These are phyloP conservation scores for Biston betularia DNA, from an alignment of 2,888 invertebrate species.

Conservation along the genomic window DNA sequence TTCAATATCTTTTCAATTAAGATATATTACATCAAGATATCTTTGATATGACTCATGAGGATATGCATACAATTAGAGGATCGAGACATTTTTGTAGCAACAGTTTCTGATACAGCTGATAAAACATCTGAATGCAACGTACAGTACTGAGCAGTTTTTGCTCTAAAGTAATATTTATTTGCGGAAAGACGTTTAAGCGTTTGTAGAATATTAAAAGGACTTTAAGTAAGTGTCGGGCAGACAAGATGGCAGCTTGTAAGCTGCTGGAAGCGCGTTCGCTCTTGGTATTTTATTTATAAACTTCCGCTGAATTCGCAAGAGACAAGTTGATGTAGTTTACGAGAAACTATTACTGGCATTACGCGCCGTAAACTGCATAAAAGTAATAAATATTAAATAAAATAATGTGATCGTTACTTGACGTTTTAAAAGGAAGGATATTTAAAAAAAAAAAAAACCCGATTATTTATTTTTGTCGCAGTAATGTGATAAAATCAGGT, in stretches of 20 bases:
- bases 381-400: neutral
- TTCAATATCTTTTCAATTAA: too few relatives aligned
- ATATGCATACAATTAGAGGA: too few relatives aligned
- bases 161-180: neutral
- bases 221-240: conserved; percentile 22
- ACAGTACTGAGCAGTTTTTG: neutral
- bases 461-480: too few relatives aligned
- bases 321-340: conserved; percentile 7
- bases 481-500: too few relatives aligned
- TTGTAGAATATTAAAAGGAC: conserved; percentile 24
- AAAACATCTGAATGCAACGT: neutral
- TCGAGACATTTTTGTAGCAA: too few relatives aligned
- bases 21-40: too few relatives aligned
- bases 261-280: conserved; percentile 13
- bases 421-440: too few relatives aligned
- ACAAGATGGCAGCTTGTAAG: conserved; percentile 29
- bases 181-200: neutral
- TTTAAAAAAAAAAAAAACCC: too few relatives aligned
- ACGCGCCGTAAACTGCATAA: neutral
- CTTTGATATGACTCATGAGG: too few relatives aligned
- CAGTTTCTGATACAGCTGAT: neutral
- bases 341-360: conserved; percentile 11
- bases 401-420: too few relatives aligned
- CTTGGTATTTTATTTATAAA: conserved; percentile 24
- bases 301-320: conserved; percentile 4